A percentile compares a stretch with the other conserved stretches of the same genome.
Evolutionary conservation across 2,797 vertebrate species (phyloP).

Genomic region (Myripristis jacobus): DNA sequence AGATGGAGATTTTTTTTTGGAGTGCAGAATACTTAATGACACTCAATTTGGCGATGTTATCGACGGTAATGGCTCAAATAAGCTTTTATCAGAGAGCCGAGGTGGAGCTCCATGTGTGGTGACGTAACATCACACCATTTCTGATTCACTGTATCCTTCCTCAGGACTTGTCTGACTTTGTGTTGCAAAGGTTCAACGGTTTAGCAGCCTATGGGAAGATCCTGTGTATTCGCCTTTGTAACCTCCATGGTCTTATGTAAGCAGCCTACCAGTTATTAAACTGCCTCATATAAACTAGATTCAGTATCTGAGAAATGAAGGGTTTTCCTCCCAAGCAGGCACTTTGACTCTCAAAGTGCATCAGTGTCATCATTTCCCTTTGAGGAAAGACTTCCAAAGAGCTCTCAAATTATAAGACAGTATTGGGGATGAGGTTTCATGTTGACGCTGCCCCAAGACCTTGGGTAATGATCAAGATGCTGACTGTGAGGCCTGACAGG

Average conservation of each 20-base stretch:
- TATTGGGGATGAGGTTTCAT: conserved; percentile 65
- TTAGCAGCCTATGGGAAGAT: conserved; percentile 5
- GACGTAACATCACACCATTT: conserved; percentile 58
- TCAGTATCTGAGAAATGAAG: conserved; percentile 46
- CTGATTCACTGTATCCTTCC: conserved; percentile 59
- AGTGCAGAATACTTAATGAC: conserved; percentile 55
- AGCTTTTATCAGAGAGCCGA: conserved; percentile 57
- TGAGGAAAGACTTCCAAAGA: conserved; percentile 73
- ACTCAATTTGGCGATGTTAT: conserved; percentile 70
- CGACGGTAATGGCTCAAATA: conserved; percentile 68
- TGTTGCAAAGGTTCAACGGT: conserved; percentile 41
- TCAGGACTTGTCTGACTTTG: conserved; percentile 54
- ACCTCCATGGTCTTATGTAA: conserved; percentile 31
- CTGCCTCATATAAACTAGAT: conserved; percentile 30
- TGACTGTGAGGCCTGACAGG: conserved; percentile 67
- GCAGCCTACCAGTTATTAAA: conserved; percentile 46
- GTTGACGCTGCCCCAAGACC: conserved; percentile 72
- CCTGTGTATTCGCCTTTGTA: neutral
- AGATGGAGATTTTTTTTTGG: too few relatives aligned
- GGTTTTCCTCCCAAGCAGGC: conserved; percentile 67
- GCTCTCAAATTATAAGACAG: conserved; percentile 64
- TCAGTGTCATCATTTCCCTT: conserved; percentile 71
- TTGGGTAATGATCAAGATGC: conserved; percentile 73
- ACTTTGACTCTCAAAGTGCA: conserved; percentile 62
- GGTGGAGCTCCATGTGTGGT: conserved; percentile 47